Conservation (phyloP, 2,797 vertebrate species). For the Chromis chromis region DNA sequence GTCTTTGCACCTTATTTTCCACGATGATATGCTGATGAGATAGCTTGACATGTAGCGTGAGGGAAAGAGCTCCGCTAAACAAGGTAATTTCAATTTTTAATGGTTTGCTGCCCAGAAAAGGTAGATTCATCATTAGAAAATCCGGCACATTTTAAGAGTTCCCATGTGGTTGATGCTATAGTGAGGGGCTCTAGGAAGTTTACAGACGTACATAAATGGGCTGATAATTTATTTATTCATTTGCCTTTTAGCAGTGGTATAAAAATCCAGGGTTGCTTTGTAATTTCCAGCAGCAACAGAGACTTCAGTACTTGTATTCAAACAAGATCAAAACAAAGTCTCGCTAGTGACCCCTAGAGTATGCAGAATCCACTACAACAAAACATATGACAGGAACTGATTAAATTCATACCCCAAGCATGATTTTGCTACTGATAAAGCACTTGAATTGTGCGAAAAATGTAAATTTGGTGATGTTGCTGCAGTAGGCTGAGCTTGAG, state of each 20-base stretch:
- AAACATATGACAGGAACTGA: not conserved
- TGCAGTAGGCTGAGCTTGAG: not conserved
- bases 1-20: slow-evolving; percentile 12
- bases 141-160: not conserved
- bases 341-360: not conserved
- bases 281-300: not conserved
- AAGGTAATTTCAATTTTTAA: slow-evolving; percentile 44
- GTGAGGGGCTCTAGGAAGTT: not conserved
- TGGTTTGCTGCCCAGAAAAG: not conserved
- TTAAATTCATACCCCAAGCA: not conserved
- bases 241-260: slow-evolving; percentile 5
- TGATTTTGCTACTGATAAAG: not conserved
- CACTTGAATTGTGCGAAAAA: not conserved
- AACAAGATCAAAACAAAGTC: not conserved
- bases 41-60: slow-evolving; percentile 19
- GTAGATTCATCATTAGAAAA: not conserved
- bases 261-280: not conserved
- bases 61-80: slow-evolving; percentile 44
- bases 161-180: not conserved
- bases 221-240: slow-evolving; percentile 18
- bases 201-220: slow-evolving; percentile 2
- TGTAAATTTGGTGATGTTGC: not conserved
- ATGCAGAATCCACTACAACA: not conserved
- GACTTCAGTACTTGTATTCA: not conserved
- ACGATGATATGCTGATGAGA: slow-evolving; percentile 11